phyloP scores from a whole-genome alignment of 2,113 vertebrate species.

The Lamprologus callipterus region DNA sequence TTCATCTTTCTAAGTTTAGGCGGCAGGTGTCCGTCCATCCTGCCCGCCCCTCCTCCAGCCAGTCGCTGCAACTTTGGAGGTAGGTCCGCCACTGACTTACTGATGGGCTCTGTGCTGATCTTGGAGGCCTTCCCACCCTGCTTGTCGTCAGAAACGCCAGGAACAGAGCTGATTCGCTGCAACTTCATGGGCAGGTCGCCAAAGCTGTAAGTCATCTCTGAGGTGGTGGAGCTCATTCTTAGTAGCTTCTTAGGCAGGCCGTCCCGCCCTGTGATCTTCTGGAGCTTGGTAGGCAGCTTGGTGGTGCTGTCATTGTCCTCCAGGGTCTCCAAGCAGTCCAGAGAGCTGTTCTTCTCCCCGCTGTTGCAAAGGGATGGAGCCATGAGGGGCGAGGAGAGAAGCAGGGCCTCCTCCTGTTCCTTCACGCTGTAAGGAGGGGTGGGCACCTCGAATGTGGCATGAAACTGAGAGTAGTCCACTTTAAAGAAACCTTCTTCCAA shows the following conservation, averaged over 20 bases:
- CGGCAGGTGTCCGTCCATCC: slow-evolving; percentile 92
- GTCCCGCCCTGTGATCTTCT: slow-evolving; percentile 96
- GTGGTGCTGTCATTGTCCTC: slow-evolving; percentile 82
- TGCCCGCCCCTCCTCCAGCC: slow-evolving; percentile 76
- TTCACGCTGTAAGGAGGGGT: slow-evolving; percentile 95
- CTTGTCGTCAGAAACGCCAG: slow-evolving; percentile 92
- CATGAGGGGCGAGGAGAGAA: slow-evolving; percentile 95
- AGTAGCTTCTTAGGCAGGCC: slow-evolving; percentile 94
- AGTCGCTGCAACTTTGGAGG: slow-evolving; percentile 96
- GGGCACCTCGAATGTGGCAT: slow-evolving; percentile 95
- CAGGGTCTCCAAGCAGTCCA: slow-evolving; percentile 90
- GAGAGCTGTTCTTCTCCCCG: slow-evolving; percentile 88
- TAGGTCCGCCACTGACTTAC: slow-evolving; percentile 94
- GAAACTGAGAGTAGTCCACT: slow-evolving; percentile 99
- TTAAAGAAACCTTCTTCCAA: slow-evolving; percentile 98
- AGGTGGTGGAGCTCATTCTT: slow-evolving; percentile 97
- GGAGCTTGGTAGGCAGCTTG: slow-evolving; percentile 92
- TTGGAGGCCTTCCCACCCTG: slow-evolving; percentile 82
- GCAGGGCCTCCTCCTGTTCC: slow-evolving; percentile 94
- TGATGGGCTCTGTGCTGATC: slow-evolving; percentile 88
- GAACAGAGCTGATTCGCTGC: slow-evolving; percentile 97
- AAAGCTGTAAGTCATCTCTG: slow-evolving; percentile 96
- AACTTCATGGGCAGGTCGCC: slow-evolving; percentile 97
- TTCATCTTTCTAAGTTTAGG: slow-evolving; percentile 99
- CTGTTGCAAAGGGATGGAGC: slow-evolving; percentile 92